Evolutionary conservation across 1,140 invertebrate genomes (phyloP).

Genomic region (Procambarus virginalis): DNA sequence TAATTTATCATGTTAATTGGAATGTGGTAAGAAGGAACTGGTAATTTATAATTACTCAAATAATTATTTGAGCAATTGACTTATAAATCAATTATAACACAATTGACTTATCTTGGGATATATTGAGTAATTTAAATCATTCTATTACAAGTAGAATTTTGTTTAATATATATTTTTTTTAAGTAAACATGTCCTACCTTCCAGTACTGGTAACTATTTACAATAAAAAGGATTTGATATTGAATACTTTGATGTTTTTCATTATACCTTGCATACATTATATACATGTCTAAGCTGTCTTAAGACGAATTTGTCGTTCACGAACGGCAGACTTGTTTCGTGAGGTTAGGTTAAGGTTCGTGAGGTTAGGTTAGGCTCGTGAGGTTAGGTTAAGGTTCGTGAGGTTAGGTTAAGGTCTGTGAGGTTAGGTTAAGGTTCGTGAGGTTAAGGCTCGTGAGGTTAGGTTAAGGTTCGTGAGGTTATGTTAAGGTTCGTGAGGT

Average conservation of each 20-base stretch:
- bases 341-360: too few relatives aligned
- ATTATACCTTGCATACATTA: background rate
- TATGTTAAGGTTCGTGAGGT: too few relatives aligned
- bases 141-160: background rate
- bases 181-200: background rate
- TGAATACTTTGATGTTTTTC: background rate
- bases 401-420: too few relatives aligned
- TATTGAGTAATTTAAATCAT: background rate
- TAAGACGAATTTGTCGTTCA: too few relatives aligned
- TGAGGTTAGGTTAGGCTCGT: too few relatives aligned
- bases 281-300: too few relatives aligned
- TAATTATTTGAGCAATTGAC: background rate
- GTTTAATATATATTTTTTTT: background rate
- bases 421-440: too few relatives aligned
- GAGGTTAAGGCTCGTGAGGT: too few relatives aligned
- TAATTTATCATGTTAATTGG: background rate
- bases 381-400: too few relatives aligned
- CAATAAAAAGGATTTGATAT: slow-evolving; percentile 1
- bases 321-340: too few relatives aligned
- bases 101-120: background rate
- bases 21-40: background rate
- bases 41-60: background rate
- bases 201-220: slow-evolving; percentile 18
- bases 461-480: too few relatives aligned
- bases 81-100: background rate